Conservation (phyloP, 23 tunicate genomes). For the Trididemnum clinides region DNA sequence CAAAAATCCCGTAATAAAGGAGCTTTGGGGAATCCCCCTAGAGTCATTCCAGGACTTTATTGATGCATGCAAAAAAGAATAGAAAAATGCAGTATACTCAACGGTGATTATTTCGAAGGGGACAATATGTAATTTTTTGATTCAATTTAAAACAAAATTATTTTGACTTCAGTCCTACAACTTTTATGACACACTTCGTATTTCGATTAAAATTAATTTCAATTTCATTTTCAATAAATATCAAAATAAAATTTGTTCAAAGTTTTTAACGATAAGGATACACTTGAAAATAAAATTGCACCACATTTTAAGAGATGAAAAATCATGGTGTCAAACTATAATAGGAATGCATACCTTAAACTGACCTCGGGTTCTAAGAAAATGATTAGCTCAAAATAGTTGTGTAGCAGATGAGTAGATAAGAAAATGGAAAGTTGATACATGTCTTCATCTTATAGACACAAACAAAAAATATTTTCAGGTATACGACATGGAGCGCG, state of each 20-base stretch:
- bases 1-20: neutral
- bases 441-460: too few species aligned
- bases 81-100: conserved; percentile 20
- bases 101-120: neutral
- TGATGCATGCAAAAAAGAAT: conserved; percentile 14
- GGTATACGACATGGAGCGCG: too few species aligned
- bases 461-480: too few species aligned
- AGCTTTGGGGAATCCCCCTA: conserved; percentile 1
- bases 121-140: neutral
- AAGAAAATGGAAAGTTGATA: too few species aligned
- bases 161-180: conserved; percentile 24
- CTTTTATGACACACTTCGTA: conserved; percentile 19
- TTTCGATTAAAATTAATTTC: neutral
- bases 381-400: too few species aligned
- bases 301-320: too few species aligned
- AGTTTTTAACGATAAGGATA: neutral
- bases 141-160: neutral
- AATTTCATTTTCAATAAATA: neutral
- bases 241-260: neutral
- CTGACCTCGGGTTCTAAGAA: too few species aligned
- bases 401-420: too few species aligned
- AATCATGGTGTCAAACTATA: too few species aligned
- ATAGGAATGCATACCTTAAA: too few species aligned
- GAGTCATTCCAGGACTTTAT: conserved; percentile 3
- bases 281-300: too few species aligned